These are phyloP conservation scores for Eueremaeus valkanovi DNA, from an alignment of 2,888 invertebrate species.

Conservation along the genomic window DNA sequence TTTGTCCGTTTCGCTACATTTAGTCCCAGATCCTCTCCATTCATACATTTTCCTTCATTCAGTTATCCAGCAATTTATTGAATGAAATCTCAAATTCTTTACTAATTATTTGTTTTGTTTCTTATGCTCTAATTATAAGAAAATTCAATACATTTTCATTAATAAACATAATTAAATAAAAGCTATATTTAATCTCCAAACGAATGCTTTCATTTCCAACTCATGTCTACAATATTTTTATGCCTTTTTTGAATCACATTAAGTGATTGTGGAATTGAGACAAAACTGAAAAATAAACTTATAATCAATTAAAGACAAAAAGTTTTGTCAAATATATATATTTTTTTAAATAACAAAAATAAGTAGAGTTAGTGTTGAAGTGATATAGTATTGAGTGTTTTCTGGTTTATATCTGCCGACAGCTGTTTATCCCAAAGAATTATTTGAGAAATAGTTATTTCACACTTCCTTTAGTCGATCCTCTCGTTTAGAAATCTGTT, in stretches of 20 bases:
- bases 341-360: no score
- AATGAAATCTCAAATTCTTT: background rate
- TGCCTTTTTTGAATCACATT: no score
- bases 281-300: no score
- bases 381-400: background rate
- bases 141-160: no score
- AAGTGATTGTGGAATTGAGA: no score
- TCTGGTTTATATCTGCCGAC: conserved; percentile 23
- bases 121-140: conserved; percentile 38
- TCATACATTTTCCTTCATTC: background rate
- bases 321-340: background rate
- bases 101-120: conserved; percentile 1
- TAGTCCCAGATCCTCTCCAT: background rate
- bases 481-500: background rate
- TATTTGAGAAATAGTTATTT: background rate
- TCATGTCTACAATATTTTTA: no score
- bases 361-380: background rate
- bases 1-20: conserved; percentile 1
- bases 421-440: conserved; percentile 23
- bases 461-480: conserved; percentile 7
- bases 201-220: no score
- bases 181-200: no score
- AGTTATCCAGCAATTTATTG: background rate
- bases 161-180: no score
- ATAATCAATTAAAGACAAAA: no score